Evolutionary conservation across 2,797 vertebrate species (phyloP), one percentile per base, ranked within the genome.

Genomic region (Simalia tracyae): DNA sequence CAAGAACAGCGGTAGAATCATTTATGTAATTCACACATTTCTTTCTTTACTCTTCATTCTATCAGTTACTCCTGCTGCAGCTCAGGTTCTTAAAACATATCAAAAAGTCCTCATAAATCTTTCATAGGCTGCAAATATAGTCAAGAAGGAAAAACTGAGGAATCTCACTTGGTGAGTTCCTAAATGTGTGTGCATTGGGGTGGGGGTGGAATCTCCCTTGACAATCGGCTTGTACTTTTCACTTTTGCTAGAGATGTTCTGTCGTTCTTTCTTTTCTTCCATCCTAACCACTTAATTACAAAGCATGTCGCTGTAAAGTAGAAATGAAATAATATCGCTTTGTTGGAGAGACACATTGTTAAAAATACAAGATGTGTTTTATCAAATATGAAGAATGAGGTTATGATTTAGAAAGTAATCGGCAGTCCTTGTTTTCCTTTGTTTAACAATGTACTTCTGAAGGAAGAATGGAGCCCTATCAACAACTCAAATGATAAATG

Each of bases 371-470:
- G 92, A 95, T 95, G 94, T 89, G 22, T 28, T 96, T 95, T 93
- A 96, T 95, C 92, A 96, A 95, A 96, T 94, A 95, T 92, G 95
- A 90, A 94, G 90, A 93, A 95, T 97, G 96, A 96, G 94, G 95
- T 96, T 95, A 96, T 96, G 90, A 96, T 96, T 95, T 96, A 96
- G 93, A 93, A 93, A 94, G 92, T 94, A 92, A 94, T 90, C 89
- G 92, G 56, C 31, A 68, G 81, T 3, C 24, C 81, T 95, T 90
- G 12, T 95, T 94, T 95, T 94, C 95, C 93, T 93, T 95, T 96
- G 94, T 88, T 96, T 2, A 94, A 86, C 87, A 91, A 64, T 64
- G 86, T 2, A 6, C 54, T 11, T 90, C 68, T n/a, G 28, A 87
- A 57, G 64, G 50, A 64, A 85, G 46, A 86, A 68, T 89, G 36